Percentiles rank a stretch among this genome's conserved stretches.
Evolutionary conservation across 2,113 vertebrate genomes (phyloP).

Genomic region (Pomatorhinus ruficollis): DNA sequence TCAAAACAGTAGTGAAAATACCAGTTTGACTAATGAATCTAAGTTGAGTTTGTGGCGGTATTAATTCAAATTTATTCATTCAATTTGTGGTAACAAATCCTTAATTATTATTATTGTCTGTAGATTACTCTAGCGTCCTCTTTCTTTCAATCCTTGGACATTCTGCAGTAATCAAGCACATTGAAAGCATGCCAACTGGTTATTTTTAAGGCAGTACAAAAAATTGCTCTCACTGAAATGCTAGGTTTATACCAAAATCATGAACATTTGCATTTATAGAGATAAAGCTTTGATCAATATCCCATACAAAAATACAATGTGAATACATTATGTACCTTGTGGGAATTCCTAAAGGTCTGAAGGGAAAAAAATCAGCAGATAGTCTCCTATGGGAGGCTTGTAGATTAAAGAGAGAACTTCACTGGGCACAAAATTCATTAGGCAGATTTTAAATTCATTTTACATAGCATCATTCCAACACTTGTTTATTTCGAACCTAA

Average conservation of each 20-base stretch:
- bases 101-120: not conserved
- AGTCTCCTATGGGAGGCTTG: not conserved
- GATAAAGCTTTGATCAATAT: conserved; percentile 29
- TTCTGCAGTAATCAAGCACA: not conserved
- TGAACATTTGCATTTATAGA: conserved; percentile 9
- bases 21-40: not conserved
- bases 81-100: not conserved
- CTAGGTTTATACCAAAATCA: not conserved
- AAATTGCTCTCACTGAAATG: conserved; percentile 23
- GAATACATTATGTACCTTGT: not conserved
- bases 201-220: not conserved
- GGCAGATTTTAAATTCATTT: not conserved
- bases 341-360: not conserved
- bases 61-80: not conserved
- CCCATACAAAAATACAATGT: not conserved
- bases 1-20: not conserved
- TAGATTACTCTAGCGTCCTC: not conserved
- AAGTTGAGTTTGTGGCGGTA: not conserved
- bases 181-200: not conserved
- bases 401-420: conserved; percentile 35
- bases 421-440: conserved; percentile 6
- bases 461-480: not conserved
- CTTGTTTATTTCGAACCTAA: not conserved
- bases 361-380: conserved; percentile 16
- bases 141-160: not conserved